These are phyloP conservation scores for Oreochromis spilurus DNA, from an alignment of 2,113 vertebrate species.

Conservation along the genomic window DNA sequence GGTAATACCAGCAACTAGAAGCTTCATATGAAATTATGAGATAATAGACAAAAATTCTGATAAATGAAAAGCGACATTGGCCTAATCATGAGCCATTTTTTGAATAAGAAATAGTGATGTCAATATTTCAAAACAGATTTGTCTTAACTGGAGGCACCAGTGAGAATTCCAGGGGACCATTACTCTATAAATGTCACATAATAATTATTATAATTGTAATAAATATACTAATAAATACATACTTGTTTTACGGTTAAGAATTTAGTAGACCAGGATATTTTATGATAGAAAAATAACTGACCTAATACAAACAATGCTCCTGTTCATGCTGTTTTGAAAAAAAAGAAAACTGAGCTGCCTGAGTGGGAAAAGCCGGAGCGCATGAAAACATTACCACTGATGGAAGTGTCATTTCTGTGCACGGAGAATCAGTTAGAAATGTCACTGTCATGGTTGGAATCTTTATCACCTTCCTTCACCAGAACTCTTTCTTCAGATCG, in stretches of 20 bases:
- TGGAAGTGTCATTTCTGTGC: constrained; percentile 29
- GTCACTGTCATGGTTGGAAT: background rate
- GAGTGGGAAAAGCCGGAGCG: background rate
- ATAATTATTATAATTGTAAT: background rate
- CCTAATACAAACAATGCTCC: background rate
- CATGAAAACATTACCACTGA: background rate
- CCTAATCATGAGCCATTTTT: background rate
- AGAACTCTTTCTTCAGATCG: constrained; percentile 8
- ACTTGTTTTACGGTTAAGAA: background rate
- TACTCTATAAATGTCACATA: background rate
- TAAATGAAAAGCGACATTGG: background rate
- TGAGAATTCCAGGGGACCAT: background rate
- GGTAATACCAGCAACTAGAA: background rate
- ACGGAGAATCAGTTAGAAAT: constrained; percentile 26
- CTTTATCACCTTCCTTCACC: background rate
- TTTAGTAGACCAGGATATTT: background rate
- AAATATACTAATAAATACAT: background rate
- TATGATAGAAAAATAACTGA: background rate
- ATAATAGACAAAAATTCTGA: background rate
- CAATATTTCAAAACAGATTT: background rate
- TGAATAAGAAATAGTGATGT: background rate
- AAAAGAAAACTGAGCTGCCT: background rate
- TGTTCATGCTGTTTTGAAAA: background rate
- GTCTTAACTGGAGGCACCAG: background rate
- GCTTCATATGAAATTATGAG: background rate